Percentiles rank a stretch among this genome's conserved stretches.
Evolutionary conservation across 2,888 invertebrate genomes (phyloP).

Genomic region (Leptura quadrifasciata): DNA sequence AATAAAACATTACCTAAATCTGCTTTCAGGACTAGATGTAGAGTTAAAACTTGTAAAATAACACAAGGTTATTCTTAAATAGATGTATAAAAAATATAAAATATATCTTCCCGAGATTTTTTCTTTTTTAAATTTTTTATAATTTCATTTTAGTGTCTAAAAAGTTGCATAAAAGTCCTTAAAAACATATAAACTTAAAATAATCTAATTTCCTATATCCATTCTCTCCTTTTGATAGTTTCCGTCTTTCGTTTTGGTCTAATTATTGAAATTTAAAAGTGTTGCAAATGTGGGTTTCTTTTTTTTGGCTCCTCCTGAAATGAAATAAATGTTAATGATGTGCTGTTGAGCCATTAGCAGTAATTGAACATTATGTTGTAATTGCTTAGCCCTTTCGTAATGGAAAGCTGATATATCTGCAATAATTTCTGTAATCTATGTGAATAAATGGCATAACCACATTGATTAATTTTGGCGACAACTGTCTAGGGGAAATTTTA

Average conservation of each 20-base stretch:
- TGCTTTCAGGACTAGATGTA: constrained; percentile 16
- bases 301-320: constrained; percentile 53
- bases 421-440: too few relatives aligned
- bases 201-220: constrained; percentile 9
- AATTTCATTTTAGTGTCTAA: constrained; percentile 4
- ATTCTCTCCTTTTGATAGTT: constrained; percentile 21
- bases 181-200: constrained; percentile 41
- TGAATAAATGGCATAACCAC: too few relatives aligned
- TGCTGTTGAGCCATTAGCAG: not conserved
- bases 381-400: too few relatives aligned
- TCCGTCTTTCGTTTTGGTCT: constrained; percentile 42
- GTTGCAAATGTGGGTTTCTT: constrained; percentile 58
- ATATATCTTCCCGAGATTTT: not conserved
- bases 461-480: too few relatives aligned
- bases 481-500: too few relatives aligned
- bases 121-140: constrained; percentile 1
- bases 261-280: constrained; percentile 61
- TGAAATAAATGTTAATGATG: not conserved
- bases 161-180: constrained; percentile 21
- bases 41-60: constrained; percentile 1
- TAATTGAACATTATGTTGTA: not conserved
- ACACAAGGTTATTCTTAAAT: constrained; percentile 6
- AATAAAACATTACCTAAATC: not conserved
- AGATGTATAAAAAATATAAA: constrained; percentile 19
- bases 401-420: too few relatives aligned